Evolutionary conservation across 1,140 invertebrate genomes (phyloP), one percentile per base, ranked within the genome.

Genomic region (Zaprionus ghesquierei): DNA sequence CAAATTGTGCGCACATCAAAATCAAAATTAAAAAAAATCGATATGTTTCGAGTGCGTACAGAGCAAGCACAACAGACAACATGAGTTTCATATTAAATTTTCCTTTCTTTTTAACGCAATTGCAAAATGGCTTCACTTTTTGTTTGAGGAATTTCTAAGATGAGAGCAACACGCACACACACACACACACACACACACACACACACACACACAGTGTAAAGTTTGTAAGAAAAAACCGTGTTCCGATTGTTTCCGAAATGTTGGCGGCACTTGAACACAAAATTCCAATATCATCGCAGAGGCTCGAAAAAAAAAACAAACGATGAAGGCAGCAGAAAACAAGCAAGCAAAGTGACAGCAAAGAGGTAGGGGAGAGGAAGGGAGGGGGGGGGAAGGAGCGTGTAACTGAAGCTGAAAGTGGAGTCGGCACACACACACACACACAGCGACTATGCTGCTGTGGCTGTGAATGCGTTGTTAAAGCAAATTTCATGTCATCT

Each of bases 401-500:
- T 29, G 6, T 1, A 8, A 38, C 13, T 38, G 35, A 2, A 5
- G 35, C n/a, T 15, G 35, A 2, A 41, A n/a, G n/a, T 38, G 35
- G n/a, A 41, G n/a, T n/a, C 5, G 13, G 10, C 1, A 0, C 15
- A 18, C 15, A 18, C 35, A n/a, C 35, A 41, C 35, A 41, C 20
- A 50, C 44, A 38, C n/a, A n/a, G n/a, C n/a, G n/a, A n/a, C n/a
- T n/a, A 56, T 54, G 46, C 49, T 41, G 12, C 6, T 23, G n/a
- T 33, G 33, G n/a, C 27, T 44, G 62, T 31, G 62, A 65, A 59
- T 68, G 49, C 70, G 64, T 62, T 61, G 65, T 60, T 73, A 62
- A 73, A 69, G 70, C 64, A 73, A 61, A 73, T 73, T 73, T 73
- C 64, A 73, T 61, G 56, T 69, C 70, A 73, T 73, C 70, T 50